Evolutionary conservation across 2,113 vertebrate species (phyloP).

Genomic region (Phylloscopus trochiloides): DNA sequence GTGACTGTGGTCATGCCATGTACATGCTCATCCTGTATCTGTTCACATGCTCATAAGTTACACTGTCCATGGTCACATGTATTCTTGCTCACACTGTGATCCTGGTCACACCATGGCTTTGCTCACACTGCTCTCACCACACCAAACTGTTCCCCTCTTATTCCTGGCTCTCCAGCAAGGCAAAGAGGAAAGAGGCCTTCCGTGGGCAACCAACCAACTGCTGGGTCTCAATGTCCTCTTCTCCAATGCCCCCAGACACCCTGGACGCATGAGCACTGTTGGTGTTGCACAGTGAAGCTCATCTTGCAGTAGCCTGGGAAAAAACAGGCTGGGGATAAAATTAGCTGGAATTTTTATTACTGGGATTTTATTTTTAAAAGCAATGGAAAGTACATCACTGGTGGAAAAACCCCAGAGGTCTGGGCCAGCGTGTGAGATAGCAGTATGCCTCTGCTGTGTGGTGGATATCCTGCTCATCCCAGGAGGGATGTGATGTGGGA

Average conservation of each 20-base stretch:
- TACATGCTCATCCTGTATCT: not conserved
- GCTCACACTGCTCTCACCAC: not conserved
- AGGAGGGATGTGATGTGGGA: not conserved
- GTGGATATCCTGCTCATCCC: not conserved
- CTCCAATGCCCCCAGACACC: not conserved
- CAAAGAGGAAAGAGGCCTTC: not conserved
- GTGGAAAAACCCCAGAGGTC: not conserved
- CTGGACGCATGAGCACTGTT: fast-evolving
- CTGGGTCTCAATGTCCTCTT: fast-evolving
- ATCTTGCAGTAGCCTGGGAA: not conserved
- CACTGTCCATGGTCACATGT: not conserved
- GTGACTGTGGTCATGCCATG: not conserved
- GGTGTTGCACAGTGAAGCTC: fast-evolving
- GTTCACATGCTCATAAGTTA: not conserved
- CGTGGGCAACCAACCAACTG: not conserved
- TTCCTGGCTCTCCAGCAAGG: not conserved
- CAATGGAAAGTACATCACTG: not conserved
- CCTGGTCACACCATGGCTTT: too few relatives aligned
- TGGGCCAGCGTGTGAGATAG: not conserved
- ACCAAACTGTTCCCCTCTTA: not conserved
- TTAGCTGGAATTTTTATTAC: not conserved
- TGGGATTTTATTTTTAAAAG: not conserved
- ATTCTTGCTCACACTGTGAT: not conserved
- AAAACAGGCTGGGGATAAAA: not conserved
- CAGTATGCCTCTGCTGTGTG: fast-evolving